Evolutionary conservation across 2,888 invertebrate species (phyloP).

Genomic region (Myopa testacea): DNA sequence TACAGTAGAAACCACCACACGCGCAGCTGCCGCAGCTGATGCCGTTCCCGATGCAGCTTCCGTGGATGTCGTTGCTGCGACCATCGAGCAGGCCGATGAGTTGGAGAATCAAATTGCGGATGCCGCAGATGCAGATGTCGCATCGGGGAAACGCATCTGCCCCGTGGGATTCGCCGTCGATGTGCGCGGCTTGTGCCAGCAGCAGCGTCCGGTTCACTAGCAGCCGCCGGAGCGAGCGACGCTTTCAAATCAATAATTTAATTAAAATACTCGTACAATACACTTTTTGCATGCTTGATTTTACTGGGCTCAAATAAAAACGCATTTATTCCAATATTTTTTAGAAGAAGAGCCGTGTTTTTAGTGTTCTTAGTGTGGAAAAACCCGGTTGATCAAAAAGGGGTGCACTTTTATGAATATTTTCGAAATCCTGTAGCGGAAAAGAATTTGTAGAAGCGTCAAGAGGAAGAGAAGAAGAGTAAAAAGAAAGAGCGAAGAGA

Average conservation of each 20-base stretch:
- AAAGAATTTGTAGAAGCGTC: no score
- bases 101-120: constrained; percentile 30
- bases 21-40: background rate
- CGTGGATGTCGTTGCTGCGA: background rate
- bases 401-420: background rate
- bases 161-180: constrained; percentile 50
- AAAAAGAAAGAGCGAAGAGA: no score
- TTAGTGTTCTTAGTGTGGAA: background rate
- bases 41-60: background rate
- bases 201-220: constrained; percentile 39
- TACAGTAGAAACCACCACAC: no score
- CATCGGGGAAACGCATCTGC: constrained; percentile 36
- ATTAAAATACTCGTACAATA: no score
- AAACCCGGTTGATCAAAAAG: background rate
- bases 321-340: background rate
- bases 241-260: background rate
- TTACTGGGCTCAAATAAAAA: constrained; percentile 4
- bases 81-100: constrained; percentile 10
- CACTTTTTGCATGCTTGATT: background rate
- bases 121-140: constrained; percentile 3
- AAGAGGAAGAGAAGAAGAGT: no score
- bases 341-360: background rate
- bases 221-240: background rate
- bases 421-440: background rate
- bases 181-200: constrained; percentile 50